These are phyloP conservation scores for Tanytarsus gracilentus DNA, from an alignment of 2,888 invertebrate genomes.

Conservation along the genomic window DNA sequence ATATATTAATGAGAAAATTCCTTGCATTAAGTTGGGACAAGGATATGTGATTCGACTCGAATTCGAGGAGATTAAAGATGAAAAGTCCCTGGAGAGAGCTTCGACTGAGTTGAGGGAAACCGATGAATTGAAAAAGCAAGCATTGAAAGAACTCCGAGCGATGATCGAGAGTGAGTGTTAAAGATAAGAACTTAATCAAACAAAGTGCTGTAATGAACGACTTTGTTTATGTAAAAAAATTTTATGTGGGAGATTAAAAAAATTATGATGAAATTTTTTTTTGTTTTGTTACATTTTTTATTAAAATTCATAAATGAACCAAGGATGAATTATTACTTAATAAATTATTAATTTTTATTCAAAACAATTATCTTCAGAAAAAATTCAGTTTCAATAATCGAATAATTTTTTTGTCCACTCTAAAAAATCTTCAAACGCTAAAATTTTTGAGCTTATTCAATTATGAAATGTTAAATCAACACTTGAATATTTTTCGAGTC, in stretches of 20 bases:
- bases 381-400: too few species aligned
- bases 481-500: too few species aligned
- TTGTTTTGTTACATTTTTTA: background rate
- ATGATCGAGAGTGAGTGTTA: slow-evolving; percentile 35
- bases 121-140: slow-evolving; percentile 53
- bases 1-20: slow-evolving; percentile 48
- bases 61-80: slow-evolving; percentile 49
- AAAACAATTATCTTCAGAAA: too few species aligned
- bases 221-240: background rate
- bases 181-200: slow-evolving; percentile 42
- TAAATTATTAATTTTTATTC: too few species aligned
- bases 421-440: too few species aligned
- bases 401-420: too few species aligned
- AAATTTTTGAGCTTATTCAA: too few species aligned
- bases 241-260: background rate
- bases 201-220: background rate
- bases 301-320: too few species aligned
- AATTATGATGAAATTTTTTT: background rate
- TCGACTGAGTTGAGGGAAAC: slow-evolving; percentile 61
- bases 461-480: too few species aligned
- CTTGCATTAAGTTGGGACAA: slow-evolving; percentile 54
- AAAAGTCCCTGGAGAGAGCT: slow-evolving; percentile 53
- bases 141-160: slow-evolving; percentile 48
- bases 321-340: too few species aligned
- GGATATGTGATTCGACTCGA: slow-evolving; percentile 53